Percentiles rank a stretch among this genome's conserved stretches.
phyloP scores from a whole-genome alignment of 1,140 invertebrate species.

The Lepidotrigona ventralis region DNA sequence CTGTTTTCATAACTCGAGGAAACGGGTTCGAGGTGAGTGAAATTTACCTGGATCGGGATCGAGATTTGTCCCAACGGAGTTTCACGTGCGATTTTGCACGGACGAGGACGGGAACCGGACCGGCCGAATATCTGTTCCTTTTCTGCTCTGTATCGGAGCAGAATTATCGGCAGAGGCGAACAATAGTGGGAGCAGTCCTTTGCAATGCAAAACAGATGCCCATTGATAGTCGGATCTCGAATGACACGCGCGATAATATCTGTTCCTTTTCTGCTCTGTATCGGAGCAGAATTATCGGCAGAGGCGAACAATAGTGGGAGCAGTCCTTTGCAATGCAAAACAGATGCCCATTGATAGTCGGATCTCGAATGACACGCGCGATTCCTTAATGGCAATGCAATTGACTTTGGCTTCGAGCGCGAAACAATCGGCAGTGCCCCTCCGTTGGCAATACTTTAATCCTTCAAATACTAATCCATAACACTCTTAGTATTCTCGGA shows the following conservation, averaged over 20 bases:
- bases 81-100: not conserved
- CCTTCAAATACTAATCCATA: not conserved
- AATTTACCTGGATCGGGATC: not conserved
- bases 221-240: constrained; percentile 11
- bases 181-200: constrained; percentile 24
- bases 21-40: not conserved
- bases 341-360: not conserved
- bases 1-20: not conserved
- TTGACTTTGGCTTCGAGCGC: not conserved
- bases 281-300: not conserved
- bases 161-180: constrained; percentile 1
- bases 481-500: too few species aligned
- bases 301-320: constrained; percentile 18
- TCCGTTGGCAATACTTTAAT: not conserved
- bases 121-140: not conserved
- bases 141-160: too few species aligned
- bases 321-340: constrained; percentile 30
- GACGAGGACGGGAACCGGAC: not conserved
- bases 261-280: not conserved
- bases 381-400: constrained; percentile 1
- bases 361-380: constrained; percentile 17
- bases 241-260: constrained; percentile 13
- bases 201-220: constrained; percentile 14
- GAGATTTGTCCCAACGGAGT: not conserved
- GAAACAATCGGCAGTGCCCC: not conserved